These are phyloP conservation scores for Noctua pronuba DNA, from an alignment of 2,888 invertebrate genomes.

Conservation along the genomic window DNA sequence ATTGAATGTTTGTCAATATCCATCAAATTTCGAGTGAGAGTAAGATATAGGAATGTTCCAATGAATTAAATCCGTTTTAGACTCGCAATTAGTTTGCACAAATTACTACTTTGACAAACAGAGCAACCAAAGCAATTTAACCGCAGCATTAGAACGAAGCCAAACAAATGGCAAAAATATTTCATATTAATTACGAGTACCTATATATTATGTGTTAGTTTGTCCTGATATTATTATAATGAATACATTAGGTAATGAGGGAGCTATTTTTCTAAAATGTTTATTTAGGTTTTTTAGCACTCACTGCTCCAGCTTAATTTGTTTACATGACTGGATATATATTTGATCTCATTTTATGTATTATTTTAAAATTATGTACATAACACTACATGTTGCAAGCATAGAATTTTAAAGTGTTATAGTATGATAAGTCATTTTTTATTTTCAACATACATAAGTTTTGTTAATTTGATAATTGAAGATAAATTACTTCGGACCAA, in stretches of 20 bases:
- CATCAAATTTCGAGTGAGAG: constrained; percentile 70
- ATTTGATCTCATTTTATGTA: constrained; percentile 88
- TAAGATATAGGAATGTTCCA: constrained; percentile 65
- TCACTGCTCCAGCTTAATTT: constrained; percentile 76
- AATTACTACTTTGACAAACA: constrained; percentile 64
- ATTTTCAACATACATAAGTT: constrained; percentile 69
- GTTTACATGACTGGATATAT: constrained; percentile 81
- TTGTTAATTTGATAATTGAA: constrained; percentile 63
- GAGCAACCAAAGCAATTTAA: constrained; percentile 76
- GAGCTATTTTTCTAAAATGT: constrained; percentile 72
- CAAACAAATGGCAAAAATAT: constrained; percentile 61
- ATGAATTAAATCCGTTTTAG: constrained; percentile 62
- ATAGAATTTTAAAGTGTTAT: constrained; percentile 73
- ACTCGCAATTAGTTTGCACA: constrained; percentile 66
- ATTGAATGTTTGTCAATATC: constrained; percentile 75
- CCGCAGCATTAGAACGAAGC: constrained; percentile 64
- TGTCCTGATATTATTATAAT: constrained; percentile 67
- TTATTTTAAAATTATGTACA: constrained; percentile 82
- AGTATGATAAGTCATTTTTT: constrained; percentile 66
- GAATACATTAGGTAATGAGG: constrained; percentile 64
- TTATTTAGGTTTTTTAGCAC: constrained; percentile 75
- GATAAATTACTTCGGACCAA: constrained; percentile 81
- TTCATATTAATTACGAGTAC: constrained; percentile 57
- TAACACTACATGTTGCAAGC: constrained; percentile 78
- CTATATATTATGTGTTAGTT: constrained; percentile 57